These are phyloP conservation scores for Macrochelys suwanniensis DNA, from an alignment of 2,797 vertebrate genomes.

Conservation along the genomic window DNA sequence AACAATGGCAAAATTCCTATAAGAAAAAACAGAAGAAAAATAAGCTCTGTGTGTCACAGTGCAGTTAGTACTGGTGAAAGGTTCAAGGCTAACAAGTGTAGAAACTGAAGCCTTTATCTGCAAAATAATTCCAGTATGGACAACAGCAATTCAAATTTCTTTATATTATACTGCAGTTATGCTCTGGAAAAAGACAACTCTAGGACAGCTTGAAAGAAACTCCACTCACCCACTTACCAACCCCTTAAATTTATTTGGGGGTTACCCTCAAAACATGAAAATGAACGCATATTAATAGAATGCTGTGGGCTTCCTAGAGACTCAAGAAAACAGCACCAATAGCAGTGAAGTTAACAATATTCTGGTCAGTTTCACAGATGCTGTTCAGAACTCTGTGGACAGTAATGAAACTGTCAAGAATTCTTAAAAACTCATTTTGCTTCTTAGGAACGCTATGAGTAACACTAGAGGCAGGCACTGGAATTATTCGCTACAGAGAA, in stretches of 20 bases:
- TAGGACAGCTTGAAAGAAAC: not conserved
- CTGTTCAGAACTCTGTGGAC: rapidly evolving
- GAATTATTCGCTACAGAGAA: not conserved
- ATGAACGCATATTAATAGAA: not conserved
- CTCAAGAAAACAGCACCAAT: not conserved
- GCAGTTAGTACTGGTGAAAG: not conserved
- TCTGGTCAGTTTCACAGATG: not conserved
- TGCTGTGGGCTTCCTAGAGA: not conserved
- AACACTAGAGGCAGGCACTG: not conserved
- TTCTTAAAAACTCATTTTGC: not conserved
- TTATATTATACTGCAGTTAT: not conserved
- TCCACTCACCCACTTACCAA: not conserved
- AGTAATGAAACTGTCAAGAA: not conserved
- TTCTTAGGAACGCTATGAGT: rapidly evolving
- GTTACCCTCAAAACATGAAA: constrained; percentile 9
- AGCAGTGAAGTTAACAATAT: not conserved
- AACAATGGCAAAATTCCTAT: not conserved
- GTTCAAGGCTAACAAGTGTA: not conserved
- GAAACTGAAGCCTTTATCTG: not conserved
- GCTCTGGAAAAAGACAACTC: not conserved
- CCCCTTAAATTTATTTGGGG: not conserved
- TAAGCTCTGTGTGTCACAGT: not conserved
- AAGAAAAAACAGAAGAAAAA: not conserved
- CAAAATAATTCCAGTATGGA: not conserved
- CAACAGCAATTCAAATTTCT: not conserved